Percentiles rank a stretch among this genome's conserved stretches.
These are phyloP conservation scores for Melanerpes formicivorus DNA, from an alignment of 2,113 vertebrate species.

Conservation along the genomic window DNA sequence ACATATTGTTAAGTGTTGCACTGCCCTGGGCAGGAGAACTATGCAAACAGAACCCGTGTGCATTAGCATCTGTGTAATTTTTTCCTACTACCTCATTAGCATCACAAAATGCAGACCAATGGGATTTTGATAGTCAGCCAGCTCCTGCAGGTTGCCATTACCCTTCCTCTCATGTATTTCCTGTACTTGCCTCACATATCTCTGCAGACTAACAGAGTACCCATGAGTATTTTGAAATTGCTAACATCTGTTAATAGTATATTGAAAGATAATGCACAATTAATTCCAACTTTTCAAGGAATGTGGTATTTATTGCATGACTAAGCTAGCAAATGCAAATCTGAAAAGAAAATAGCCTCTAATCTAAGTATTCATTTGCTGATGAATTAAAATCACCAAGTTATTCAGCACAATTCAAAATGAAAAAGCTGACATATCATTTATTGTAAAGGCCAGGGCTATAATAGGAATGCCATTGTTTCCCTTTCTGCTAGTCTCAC, in stretches of 20 bases:
- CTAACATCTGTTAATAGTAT: background rate
- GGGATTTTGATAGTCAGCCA: background rate
- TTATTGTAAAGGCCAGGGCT: conserved; percentile 62
- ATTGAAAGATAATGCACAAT: background rate
- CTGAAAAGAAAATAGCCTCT: conserved; percentile 57
- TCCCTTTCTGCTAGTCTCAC: conserved; percentile 69
- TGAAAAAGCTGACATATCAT: conserved; percentile 67
- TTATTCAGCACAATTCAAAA: conserved; percentile 68
- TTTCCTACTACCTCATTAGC: conserved; percentile 15
- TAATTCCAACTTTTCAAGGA: background rate
- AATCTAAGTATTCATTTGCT: conserved; percentile 66
- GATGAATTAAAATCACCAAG: conserved; percentile 64
- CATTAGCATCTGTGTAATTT: conserved; percentile 20
- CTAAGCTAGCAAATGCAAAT: conserved; percentile 35
- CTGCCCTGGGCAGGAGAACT: background rate
- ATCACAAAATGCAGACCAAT: conserved; percentile 14
- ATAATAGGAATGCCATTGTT: conserved; percentile 65
- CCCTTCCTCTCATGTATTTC: background rate
- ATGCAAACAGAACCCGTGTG: background rate
- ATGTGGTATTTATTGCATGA: conserved; percentile 36
- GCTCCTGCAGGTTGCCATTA: background rate
- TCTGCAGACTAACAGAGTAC: background rate
- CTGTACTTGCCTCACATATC: background rate
- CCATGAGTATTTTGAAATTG: background rate
- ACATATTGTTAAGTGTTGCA: background rate